Conservation (phyloP, 2,797 vertebrate species). For the Hydrolagus colliei region DNA sequence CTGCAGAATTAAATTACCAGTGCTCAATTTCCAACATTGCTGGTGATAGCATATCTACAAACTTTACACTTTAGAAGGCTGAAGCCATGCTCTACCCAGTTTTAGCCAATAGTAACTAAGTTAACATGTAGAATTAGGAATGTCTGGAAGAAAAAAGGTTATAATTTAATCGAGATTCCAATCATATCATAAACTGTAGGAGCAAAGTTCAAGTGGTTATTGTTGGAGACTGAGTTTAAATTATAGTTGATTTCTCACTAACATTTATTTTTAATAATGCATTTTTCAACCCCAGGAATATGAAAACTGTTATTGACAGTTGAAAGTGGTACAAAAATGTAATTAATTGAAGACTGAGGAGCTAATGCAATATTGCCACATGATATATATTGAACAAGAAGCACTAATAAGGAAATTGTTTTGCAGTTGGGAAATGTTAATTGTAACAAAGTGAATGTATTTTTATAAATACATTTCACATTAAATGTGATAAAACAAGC, state of each 20-base stretch:
- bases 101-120: not conserved
- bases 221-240: constrained; percentile 61
- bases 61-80: not conserved
- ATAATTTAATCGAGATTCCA: constrained; percentile 68
- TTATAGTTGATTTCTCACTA: constrained; percentile 55
- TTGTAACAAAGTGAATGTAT: not conserved
- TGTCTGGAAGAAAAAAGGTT: constrained; percentile 48
- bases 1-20: not conserved
- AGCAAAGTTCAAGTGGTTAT: constrained; percentile 65
- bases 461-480: not conserved
- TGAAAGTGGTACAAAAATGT: not conserved
- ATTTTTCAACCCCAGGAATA: not conserved
- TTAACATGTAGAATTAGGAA: not conserved
- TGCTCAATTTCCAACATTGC: not conserved
- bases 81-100: not conserved
- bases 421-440: not conserved
- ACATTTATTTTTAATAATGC: constrained; percentile 29
- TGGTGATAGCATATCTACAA: not conserved
- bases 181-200: constrained; percentile 60
- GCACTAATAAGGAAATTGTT: not conserved
- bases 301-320: not conserved
- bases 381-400: not conserved
- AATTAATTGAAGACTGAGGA: not conserved
- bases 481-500: not conserved
- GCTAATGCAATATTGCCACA: not conserved